These are phyloP conservation scores for Coptodon rendalli DNA, from an alignment of 2,113 vertebrate genomes.

Conservation along the genomic window DNA sequence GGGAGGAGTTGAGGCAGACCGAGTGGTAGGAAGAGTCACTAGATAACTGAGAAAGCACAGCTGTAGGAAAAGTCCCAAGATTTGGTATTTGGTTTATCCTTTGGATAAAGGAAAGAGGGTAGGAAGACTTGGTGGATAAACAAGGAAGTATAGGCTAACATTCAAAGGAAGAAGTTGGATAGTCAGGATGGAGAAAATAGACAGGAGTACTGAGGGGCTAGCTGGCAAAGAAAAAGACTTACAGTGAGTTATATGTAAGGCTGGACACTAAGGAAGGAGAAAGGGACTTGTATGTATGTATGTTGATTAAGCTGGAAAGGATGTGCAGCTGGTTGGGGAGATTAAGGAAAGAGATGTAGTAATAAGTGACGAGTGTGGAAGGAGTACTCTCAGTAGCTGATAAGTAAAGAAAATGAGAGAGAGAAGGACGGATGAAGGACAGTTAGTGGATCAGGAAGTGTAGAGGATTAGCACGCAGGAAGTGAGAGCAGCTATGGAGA, in stretches of 20 bases:
- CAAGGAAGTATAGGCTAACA: background rate
- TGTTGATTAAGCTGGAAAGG: background rate
- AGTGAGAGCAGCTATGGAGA: background rate
- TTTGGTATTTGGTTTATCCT: background rate
- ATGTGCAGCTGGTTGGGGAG: background rate
- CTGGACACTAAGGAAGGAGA: background rate
- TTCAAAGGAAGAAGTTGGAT: background rate
- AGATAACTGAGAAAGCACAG: rapidly evolving
- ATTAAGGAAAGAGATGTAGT: background rate
- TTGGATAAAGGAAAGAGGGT: rapidly evolving
- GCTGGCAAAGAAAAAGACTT: background rate
- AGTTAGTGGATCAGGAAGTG: background rate
- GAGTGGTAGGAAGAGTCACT: background rate
- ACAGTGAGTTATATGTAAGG: background rate
- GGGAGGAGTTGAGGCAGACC: background rate
- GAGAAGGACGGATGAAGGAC: background rate
- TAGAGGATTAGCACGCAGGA: background rate
- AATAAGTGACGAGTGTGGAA: background rate
- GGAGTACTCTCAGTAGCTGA: background rate
- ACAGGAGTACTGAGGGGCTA: rapidly evolving
- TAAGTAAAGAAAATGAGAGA: background rate
- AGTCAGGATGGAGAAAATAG: background rate
- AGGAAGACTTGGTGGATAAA: rapidly evolving
- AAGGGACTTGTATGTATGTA: background rate
- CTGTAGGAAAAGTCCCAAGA: background rate